phyloP scores from a whole-genome alignment of 1,140 invertebrate genomes.

The Diorhabda sublineata region DNA sequence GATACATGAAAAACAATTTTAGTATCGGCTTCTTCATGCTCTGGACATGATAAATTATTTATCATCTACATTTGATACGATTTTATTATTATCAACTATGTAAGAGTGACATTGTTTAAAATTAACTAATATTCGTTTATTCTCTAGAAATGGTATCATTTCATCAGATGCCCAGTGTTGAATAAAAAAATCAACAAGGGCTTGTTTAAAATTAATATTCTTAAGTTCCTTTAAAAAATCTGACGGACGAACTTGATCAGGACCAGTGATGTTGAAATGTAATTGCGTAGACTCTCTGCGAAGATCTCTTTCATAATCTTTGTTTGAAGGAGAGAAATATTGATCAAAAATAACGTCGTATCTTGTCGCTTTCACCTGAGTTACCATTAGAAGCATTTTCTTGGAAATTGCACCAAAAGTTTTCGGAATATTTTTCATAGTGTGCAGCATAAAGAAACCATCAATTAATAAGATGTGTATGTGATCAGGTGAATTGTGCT shows the following conservation, averaged over 20 bases:
- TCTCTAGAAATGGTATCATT: no score
- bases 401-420: slow-evolving; percentile 40
- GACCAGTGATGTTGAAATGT: slow-evolving; percentile 19
- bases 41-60: slow-evolving; percentile 29
- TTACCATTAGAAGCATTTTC: slow-evolving; percentile 35
- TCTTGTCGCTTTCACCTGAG: slow-evolving; percentile 26
- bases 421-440: slow-evolving; percentile 37
- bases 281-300: slow-evolving; percentile 15
- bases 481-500: background rate
- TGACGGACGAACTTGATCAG: slow-evolving; percentile 22
- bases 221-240: slow-evolving; percentile 16
- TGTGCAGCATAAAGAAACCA: slow-evolving; percentile 35
- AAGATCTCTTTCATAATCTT: slow-evolving; percentile 30
- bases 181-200: no score
- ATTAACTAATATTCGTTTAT: background rate
- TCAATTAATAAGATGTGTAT: background rate
- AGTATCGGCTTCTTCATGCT: slow-evolving; percentile 42
- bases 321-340: slow-evolving; percentile 17
- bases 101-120: slow-evolving; percentile 14
- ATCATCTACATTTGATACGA: slow-evolving; percentile 23
- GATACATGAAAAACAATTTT: slow-evolving; percentile 38
- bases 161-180: no score
- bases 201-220: slow-evolving; percentile 1
- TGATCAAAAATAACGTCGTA: slow-evolving; percentile 27
- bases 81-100: slow-evolving; percentile 12